These are phyloP conservation scores for Fukomys damarensis DNA, from an alignment of 2,113 vertebrate species.

Conservation along the genomic window DNA sequence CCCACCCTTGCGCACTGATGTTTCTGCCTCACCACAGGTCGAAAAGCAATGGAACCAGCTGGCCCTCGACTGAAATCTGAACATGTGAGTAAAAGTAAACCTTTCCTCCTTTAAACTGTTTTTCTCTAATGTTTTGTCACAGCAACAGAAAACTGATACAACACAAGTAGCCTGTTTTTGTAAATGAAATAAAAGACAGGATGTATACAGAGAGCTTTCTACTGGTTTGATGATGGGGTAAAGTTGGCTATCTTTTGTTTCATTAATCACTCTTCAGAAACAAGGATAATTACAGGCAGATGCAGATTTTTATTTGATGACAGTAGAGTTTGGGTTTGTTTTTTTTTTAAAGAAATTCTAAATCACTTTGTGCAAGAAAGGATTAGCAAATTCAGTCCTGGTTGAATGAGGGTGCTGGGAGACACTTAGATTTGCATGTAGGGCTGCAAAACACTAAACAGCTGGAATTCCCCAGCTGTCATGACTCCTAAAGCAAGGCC, in stretches of 20 bases:
- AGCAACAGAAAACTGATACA: background rate
- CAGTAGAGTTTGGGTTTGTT: background rate
- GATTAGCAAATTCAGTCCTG: background rate
- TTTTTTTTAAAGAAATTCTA: background rate
- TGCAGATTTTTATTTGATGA: background rate
- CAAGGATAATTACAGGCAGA: background rate
- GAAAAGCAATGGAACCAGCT: background rate
- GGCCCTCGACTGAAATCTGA: background rate
- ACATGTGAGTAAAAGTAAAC: background rate
- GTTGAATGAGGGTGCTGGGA: background rate
- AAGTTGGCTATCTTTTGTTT: background rate
- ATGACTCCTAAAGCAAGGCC: background rate
- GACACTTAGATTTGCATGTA: background rate
- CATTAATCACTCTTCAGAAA: background rate
- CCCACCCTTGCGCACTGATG: background rate
- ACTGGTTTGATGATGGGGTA: background rate
- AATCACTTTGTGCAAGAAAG: background rate
- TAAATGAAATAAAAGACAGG: background rate
- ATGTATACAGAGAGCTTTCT: background rate
- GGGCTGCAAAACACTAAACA: background rate
- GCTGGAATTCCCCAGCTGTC: background rate
- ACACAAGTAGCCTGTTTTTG: background rate
- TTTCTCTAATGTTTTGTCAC: background rate
- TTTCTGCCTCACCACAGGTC: background rate
- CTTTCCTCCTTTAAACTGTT: background rate